Base-by-base conservation (phyloP, 2,888 invertebrate genomes). In the Chydorus sphaericus region DNA sequence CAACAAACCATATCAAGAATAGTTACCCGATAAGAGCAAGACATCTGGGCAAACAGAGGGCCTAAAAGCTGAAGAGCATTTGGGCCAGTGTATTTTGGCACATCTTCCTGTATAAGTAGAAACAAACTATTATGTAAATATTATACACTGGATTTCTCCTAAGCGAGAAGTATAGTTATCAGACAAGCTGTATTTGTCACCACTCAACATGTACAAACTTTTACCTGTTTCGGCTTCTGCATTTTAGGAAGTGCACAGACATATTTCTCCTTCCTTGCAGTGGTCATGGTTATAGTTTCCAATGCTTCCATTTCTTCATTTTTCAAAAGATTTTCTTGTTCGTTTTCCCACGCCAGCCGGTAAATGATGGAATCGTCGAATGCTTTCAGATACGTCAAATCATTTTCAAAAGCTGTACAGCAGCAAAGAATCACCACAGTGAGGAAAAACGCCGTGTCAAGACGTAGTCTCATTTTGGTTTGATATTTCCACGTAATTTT, bases 281-380 rank as follows among this genome's bases (percentile, higher is more conserved):
- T 85, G 54, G 77, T 80, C 54, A 90, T 78, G 60, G 78, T 71
- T 55, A 88, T 70, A 11, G 78, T 70, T 64, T 85, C 82, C 58
- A 71, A 71, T 57, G 73, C 68, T 20, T 62, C 56, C 10, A 65
- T 58, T 52, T 70, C 65, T 69, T 71, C 39, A 48, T 30, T 38
- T 48, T 55, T 31, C 36, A 58, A 38, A 11, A 56, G 56, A 20
- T 59, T 62, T 16, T 60, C 57, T 8, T 57, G 30, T 62, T 72
- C 70, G 1, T 84, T 81, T 28, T 81, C 79, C 86, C 88, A 83
- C 67, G 83, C 81, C 53, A 90, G 80, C 69, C 81, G 81, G 67
- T 83, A 90, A 52, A 86, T 69, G 63, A 88, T 77, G 1, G 80
- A 80, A 70, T 89, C 89, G 69, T 89, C 89, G 65, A 89, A 86